Conservation (phyloP, 2,113 vertebrate genomes). For the Corydoras maculifer region DNA sequence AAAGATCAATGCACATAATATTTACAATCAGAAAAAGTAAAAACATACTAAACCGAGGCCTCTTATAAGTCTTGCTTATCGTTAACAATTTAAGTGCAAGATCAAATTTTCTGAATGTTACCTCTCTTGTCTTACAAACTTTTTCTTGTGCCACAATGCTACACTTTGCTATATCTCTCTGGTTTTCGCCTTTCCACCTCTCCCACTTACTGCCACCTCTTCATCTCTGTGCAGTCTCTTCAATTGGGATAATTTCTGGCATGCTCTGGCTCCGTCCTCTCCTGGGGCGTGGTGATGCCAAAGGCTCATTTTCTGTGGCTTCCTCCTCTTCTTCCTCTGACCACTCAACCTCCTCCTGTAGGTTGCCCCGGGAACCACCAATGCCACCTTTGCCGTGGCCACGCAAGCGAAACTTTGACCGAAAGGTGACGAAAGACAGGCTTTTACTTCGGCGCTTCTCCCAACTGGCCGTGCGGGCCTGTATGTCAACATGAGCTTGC, state of each 20-base stretch:
- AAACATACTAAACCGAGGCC: conserved; percentile 15
- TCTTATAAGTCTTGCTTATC: conserved; percentile 5
- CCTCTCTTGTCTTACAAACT: neutral
- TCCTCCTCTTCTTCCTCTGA: conserved; percentile 56
- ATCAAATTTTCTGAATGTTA: neutral
- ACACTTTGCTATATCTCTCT: neutral
- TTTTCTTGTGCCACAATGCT: neutral
- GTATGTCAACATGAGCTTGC: conserved; percentile 36
- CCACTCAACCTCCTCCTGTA: conserved; percentile 65
- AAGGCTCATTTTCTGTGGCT: conserved; percentile 35
- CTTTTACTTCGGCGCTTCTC: conserved; percentile 69
- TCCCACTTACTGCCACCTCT: neutral
- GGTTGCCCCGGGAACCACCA: conserved; percentile 58
- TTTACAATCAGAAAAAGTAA: neutral
- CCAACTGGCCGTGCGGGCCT: conserved; percentile 10
- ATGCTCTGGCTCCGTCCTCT: conserved; percentile 69
- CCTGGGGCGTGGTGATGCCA: conserved; percentile 42
- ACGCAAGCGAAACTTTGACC: conserved; percentile 58
- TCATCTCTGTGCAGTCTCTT: conserved; percentile 57
- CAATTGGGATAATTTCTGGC: conserved; percentile 65
- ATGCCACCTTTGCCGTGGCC: conserved; percentile 44
- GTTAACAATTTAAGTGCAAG: conserved; percentile 5
- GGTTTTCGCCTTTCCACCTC: neutral
- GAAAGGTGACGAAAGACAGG: conserved; percentile 65
- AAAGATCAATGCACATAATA: neutral